These are phyloP conservation scores for Platycheirus albimanus DNA, from an alignment of 2,888 invertebrate genomes.

Conservation along the genomic window DNA sequence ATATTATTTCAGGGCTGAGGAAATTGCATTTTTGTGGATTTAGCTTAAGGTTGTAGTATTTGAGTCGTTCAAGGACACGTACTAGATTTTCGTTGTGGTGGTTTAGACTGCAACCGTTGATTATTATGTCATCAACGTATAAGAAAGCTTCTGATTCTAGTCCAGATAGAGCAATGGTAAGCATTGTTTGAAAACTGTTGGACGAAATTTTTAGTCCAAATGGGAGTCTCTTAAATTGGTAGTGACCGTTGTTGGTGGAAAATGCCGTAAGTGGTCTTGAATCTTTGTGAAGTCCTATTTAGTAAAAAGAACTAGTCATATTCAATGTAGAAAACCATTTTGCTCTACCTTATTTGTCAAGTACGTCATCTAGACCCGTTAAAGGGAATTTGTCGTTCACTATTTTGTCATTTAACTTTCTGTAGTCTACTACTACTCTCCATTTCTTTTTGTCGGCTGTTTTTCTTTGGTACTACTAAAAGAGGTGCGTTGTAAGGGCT, in stretches of 20 bases:
- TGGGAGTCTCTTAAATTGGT: constrained; percentile 67
- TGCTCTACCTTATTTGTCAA: no score
- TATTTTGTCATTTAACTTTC: no score
- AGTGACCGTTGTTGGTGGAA: constrained; percentile 61
- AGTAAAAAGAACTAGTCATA: no score
- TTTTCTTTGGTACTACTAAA: no score
- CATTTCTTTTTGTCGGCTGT: constrained; percentile 21
- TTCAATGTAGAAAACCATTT: no score
- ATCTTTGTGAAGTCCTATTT: no score
- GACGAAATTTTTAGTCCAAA: no score
- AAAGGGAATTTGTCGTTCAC: no score
- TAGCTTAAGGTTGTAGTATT: no score
- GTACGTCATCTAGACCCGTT: no score
- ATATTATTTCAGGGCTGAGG: constrained; percentile 74
- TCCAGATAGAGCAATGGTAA: constrained; percentile 63
- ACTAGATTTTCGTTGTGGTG: constrained; percentile 64
- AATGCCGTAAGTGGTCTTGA: constrained; percentile 63
- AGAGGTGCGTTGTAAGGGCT: constrained; percentile 18
- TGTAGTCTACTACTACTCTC: no score
- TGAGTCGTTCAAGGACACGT: constrained; percentile 46
- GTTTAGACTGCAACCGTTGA: constrained; percentile 60
- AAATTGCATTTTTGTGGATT: constrained; percentile 70
- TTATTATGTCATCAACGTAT: constrained; percentile 74
- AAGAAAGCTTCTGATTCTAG: constrained; percentile 60
- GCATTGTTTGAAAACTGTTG: constrained; percentile 70